Evolutionary conservation across 2,797 vertebrate genomes (phyloP).

Genomic region (Manis crassicaudata): DNA sequence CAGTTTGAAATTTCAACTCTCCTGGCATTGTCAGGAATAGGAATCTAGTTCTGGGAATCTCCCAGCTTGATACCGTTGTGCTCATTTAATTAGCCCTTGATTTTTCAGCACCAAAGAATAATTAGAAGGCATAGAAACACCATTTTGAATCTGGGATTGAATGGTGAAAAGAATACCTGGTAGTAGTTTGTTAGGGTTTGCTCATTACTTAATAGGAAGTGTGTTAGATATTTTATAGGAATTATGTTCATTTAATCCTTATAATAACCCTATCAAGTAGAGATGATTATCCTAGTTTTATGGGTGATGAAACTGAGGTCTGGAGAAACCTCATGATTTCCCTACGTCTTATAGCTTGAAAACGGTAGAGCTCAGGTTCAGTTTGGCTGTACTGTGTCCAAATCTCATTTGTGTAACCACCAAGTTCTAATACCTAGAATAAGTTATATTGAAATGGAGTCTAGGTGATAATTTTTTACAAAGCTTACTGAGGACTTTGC

Average conservation of each 20-base stretch:
- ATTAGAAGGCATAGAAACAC: slow-evolving; percentile 51
- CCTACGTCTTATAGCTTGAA: not conserved
- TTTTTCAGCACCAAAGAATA: slow-evolving; percentile 28
- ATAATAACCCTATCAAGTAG: not conserved
- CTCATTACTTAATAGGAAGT: not conserved
- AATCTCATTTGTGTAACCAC: not conserved
- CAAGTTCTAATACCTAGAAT: not conserved
- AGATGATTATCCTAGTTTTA: not conserved
- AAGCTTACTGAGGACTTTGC: not conserved
- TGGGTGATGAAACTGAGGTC: not conserved
- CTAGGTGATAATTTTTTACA: not conserved
- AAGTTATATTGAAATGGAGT: not conserved
- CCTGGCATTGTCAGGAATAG: not conserved
- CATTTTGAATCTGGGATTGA: not conserved
- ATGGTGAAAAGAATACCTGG: not conserved
- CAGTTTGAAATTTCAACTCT: not conserved
- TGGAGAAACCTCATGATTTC: not conserved
- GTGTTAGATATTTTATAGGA: not conserved
- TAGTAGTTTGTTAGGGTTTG: not conserved
- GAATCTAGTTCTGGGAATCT: not conserved
- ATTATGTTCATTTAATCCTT: not conserved
- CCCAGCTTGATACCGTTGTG: not conserved
- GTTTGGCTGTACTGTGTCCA: not conserved
- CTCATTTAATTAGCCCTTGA: slow-evolving; percentile 29
- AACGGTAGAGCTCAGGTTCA: not conserved